Conservation (phyloP, 1,140 invertebrate species). For the Dermatophagoides farinae region DNA sequence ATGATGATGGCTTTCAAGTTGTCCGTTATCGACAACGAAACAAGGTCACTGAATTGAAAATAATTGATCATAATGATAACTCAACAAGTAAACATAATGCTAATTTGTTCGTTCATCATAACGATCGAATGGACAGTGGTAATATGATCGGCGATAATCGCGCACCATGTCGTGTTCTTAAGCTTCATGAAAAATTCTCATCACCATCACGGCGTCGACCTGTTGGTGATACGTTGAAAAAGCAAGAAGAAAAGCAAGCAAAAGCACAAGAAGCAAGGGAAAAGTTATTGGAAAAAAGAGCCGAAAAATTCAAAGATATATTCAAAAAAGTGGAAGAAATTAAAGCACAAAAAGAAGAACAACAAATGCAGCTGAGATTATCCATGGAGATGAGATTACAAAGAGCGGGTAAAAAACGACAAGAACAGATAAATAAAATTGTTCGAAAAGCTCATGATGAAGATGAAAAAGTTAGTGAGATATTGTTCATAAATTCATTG, state of each 20-base stretch:
- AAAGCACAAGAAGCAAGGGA: slow-evolving; percentile 44
- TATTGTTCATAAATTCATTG: slow-evolving; percentile 88
- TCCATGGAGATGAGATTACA: slow-evolving; percentile 65
- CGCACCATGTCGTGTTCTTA: slow-evolving; percentile 65
- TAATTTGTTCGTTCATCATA: background rate
- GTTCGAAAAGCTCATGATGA: slow-evolving; percentile 89
- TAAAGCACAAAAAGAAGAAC: slow-evolving; percentile 57
- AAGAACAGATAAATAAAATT: slow-evolving; percentile 52
- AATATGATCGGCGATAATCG: slow-evolving; percentile 22
- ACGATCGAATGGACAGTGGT: background rate
- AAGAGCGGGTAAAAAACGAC: slow-evolving; percentile 73
- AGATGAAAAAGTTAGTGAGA: slow-evolving; percentile 86
- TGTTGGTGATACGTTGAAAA: slow-evolving; percentile 40
- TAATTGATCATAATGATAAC: background rate
- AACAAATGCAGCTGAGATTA: slow-evolving; percentile 60
- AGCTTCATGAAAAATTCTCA: slow-evolving; percentile 77
- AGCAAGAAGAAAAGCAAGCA: slow-evolving; percentile 50
- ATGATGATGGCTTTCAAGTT: slow-evolving; percentile 8
- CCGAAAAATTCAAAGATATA: slow-evolving; percentile 59
- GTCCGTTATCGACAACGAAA: slow-evolving; percentile 10
- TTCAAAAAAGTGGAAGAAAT: slow-evolving; percentile 77
- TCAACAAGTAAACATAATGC: background rate
- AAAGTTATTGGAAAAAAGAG: slow-evolving; percentile 57
- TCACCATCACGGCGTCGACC: slow-evolving; percentile 63
- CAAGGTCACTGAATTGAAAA: slow-evolving; percentile 14